These are phyloP conservation scores for Drosophila falleni DNA, from an alignment of 2,888 invertebrate species.

Conservation along the genomic window DNA sequence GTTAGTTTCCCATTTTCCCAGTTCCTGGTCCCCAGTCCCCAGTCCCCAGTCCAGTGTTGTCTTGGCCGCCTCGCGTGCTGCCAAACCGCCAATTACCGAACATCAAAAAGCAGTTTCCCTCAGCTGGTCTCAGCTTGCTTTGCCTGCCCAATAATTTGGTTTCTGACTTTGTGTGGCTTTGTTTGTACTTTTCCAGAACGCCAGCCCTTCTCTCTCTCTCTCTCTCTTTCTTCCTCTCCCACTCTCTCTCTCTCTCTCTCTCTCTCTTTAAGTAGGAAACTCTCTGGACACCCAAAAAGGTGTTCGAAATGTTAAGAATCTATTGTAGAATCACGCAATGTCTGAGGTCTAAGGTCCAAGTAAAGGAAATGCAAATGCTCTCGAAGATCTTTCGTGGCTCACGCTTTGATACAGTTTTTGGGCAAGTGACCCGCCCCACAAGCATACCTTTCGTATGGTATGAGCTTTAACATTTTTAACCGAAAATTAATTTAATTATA, in stretches of 20 bases:
- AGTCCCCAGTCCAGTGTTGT: conserved; percentile 23
- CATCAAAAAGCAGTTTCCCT: conserved; percentile 79
- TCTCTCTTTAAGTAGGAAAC: conserved; percentile 4
- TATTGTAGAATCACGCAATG: conserved; percentile 72
- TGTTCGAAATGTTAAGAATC: conserved; percentile 76
- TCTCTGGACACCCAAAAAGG: conserved; percentile 74
- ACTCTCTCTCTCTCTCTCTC: not conserved
- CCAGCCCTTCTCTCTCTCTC: conserved; percentile 7
- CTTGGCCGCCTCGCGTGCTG: conserved; percentile 73
- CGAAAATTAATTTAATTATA: conserved; percentile 76
- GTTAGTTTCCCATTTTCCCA: conserved; percentile 24
- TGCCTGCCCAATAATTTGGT: conserved; percentile 72
- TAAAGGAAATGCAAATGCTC: conserved; percentile 60
- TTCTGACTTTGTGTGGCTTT: conserved; percentile 73
- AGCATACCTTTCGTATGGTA: conserved; percentile 14
- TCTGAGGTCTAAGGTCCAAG: conserved; percentile 33
- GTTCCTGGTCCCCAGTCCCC: not conserved
- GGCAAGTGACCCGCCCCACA: conserved; percentile 60
- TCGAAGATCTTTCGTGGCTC: conserved; percentile 64
- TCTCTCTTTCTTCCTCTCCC: conserved; percentile 17
- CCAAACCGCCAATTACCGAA: conserved; percentile 81
- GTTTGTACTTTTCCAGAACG: conserved; percentile 62
- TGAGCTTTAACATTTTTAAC: conserved; percentile 19
- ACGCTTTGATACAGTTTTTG: conserved; percentile 66
- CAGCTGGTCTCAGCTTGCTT: conserved; percentile 45